A percentile compares a stretch with the other conserved stretches of the same genome.
phyloP scores from a whole-genome alignment of 2,888 invertebrate genomes.

The Labia minor region DNA sequence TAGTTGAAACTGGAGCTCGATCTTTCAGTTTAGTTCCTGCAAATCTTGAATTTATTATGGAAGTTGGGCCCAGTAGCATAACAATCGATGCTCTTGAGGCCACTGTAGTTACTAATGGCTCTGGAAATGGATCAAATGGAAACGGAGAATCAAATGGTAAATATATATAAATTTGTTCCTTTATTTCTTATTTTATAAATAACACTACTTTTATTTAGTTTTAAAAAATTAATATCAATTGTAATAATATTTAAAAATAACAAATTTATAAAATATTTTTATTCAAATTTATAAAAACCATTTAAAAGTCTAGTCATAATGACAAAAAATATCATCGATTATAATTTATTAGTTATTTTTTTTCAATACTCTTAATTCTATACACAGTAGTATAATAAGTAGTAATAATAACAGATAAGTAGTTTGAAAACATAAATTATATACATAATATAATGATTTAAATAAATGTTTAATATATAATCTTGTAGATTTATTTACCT shows the following conservation, averaged over 20 bases:
- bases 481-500: too few species aligned
- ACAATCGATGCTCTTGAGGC: conserved; percentile 40
- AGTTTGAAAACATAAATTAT: too few species aligned
- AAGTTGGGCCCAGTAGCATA: conserved; percentile 38
- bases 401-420: too few species aligned
- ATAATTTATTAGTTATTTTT: too few species aligned
- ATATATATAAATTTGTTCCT: background rate
- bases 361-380: too few species aligned
- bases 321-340: too few species aligned
- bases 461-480: too few species aligned
- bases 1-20: conserved; percentile 15
- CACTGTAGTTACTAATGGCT: conserved; percentile 30
- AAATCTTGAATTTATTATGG: conserved; percentile 51
- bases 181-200: background rate
- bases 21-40: conserved; percentile 33
- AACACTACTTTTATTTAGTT: background rate
- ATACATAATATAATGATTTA: too few species aligned
- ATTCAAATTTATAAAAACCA: too few species aligned
- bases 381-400: too few species aligned
- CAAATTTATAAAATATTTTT: too few species aligned
- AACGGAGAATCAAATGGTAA: conserved; percentile 22
- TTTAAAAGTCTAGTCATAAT: too few species aligned
- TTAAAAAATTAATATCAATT: background rate
- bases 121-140: conserved; percentile 18
- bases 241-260: background rate